Conservation (phyloP, 2,797 vertebrate species). For the Acipenser transmontanus region DNA sequence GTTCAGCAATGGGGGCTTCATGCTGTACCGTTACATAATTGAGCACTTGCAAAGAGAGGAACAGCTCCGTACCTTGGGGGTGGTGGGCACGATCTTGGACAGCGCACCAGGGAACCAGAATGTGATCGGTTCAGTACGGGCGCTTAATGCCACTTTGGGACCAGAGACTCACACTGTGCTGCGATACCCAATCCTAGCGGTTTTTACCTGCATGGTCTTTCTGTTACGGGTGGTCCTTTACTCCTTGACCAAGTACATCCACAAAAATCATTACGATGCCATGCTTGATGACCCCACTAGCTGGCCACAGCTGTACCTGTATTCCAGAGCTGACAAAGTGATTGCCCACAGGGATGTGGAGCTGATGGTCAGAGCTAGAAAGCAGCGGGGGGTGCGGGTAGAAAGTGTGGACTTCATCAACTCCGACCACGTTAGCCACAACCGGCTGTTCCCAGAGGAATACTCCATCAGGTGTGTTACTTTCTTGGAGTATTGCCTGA, state of each 20-base stretch:
- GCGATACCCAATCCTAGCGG: constrained; percentile 59
- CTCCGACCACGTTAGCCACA: constrained; percentile 78
- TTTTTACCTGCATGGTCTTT: constrained; percentile 65
- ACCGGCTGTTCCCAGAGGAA: constrained; percentile 70
- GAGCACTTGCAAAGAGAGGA: constrained; percentile 67
- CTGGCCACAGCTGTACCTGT: constrained; percentile 90
- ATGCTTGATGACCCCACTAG: constrained; percentile 61
- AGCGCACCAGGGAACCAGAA: constrained; percentile 82
- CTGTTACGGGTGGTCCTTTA: constrained; percentile 73
- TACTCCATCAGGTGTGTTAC: constrained; percentile 67
- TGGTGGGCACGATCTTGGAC: constrained; percentile 81
- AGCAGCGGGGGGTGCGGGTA: constrained; percentile 55
- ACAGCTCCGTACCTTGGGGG: constrained; percentile 62
- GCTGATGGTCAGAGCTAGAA: constrained; percentile 59
- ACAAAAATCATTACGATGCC: constrained; percentile 80
- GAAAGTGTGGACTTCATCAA: constrained; percentile 75
- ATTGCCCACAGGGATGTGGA: constrained; percentile 71
- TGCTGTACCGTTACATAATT: constrained; percentile 86
- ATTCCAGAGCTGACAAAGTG: constrained; percentile 74
- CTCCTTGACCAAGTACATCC: constrained; percentile 76
- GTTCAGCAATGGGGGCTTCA: constrained; percentile 90
- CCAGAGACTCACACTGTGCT: constrained; percentile 55
- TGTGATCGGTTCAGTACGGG: constrained; percentile 70
- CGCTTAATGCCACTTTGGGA: constrained; percentile 64
- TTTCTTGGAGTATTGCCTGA: constrained; percentile 73